phyloP scores from a whole-genome alignment of 2,113 vertebrate species.

The Phalacrocorax carbo region DNA sequence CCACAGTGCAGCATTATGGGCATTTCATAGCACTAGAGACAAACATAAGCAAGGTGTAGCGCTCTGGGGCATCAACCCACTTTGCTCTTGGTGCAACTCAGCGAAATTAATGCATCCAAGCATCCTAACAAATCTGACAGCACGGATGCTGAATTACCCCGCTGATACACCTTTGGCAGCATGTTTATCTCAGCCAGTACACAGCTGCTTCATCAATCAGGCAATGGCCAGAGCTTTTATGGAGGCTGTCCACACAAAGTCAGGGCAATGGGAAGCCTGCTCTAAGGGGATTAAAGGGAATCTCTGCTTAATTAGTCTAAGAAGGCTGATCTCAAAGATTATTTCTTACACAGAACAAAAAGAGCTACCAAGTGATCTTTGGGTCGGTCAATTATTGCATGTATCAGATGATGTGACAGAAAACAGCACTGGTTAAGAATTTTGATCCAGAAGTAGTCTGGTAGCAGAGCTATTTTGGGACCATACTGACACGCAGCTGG shows the following conservation, averaged over 20 bases:
- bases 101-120: background rate
- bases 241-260: background rate
- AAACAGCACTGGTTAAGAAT: background rate
- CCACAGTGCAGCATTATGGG: accelerated
- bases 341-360: background rate
- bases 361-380: background rate
- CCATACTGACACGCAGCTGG: background rate
- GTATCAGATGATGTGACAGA: background rate
- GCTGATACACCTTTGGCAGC: background rate
- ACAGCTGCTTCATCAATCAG: background rate
- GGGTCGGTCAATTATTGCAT: background rate
- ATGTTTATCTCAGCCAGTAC: background rate
- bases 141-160: background rate
- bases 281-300: constrained; percentile 11
- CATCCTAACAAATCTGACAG: background rate
- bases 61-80: background rate
- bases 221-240: background rate
- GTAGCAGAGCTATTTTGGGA: background rate
- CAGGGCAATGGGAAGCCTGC: background rate
- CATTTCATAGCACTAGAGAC: background rate
- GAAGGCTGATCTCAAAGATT: constrained; percentile 11
- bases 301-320: constrained; percentile 29
- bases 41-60: background rate
- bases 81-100: background rate
- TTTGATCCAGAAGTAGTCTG: background rate